Evolutionary conservation across 2,888 invertebrate genomes (phyloP).

Genomic region (Ischnus inquisitorius): DNA sequence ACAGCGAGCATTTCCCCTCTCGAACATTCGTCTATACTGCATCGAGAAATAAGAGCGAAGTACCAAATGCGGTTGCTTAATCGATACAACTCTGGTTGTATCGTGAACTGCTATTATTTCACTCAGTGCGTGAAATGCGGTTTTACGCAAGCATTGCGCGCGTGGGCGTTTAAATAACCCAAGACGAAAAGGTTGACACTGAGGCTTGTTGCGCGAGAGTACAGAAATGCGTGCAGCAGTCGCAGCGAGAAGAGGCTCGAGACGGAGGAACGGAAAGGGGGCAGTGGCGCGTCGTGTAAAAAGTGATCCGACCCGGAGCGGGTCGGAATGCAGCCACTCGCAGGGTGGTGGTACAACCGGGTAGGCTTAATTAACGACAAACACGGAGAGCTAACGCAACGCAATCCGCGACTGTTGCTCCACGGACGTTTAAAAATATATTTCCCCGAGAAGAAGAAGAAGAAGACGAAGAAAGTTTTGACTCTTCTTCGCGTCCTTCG

Average conservation of each 20-base stretch:
- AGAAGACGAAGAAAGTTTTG: background rate
- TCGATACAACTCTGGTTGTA: too few species aligned
- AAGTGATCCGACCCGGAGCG: conserved; percentile 50
- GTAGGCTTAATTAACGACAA: conserved; percentile 67
- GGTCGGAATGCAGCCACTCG: conserved; percentile 52
- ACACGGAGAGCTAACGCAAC: conserved; percentile 57
- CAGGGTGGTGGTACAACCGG: conserved; percentile 51
- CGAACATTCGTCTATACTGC: background rate
- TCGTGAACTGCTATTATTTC: too few species aligned
- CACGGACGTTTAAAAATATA: conserved; percentile 57
- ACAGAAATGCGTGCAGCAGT: background rate
- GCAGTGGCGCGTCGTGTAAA: conserved; percentile 46
- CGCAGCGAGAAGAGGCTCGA: background rate
- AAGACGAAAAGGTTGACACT: conserved; percentile 5
- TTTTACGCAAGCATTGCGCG: too few species aligned
- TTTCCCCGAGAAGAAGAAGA: conserved; percentile 19
- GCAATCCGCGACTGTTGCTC: conserved; percentile 47
- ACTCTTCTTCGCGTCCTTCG: conserved; percentile 9
- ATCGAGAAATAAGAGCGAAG: background rate
- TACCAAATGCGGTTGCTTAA: background rate
- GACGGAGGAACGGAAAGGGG: background rate
- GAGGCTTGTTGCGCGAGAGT: background rate
- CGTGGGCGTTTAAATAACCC: background rate
- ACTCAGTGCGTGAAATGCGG: too few species aligned
- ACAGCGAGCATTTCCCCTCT: background rate